phyloP scores from a whole-genome alignment of 2,113 vertebrate genomes.

The Alethe castanea region DNA sequence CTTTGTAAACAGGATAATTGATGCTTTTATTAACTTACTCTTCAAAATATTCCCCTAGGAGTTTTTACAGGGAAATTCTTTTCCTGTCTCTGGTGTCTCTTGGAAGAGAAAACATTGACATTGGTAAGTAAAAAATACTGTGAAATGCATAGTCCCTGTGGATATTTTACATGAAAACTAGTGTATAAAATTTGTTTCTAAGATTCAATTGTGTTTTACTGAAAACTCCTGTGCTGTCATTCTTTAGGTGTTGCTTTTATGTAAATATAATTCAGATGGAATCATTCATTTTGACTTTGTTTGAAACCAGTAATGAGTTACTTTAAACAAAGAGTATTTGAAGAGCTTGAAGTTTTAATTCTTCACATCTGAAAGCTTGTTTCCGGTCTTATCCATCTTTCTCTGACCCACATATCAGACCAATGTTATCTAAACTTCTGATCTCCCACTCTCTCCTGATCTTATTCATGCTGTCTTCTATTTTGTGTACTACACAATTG shows the following conservation, averaged over 20 bases:
- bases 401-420: fast-evolving
- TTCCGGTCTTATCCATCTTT: not conserved
- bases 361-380: not conserved
- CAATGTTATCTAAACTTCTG: not conserved
- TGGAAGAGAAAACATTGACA: constrained; percentile 95
- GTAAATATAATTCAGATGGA: not conserved
- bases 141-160: not conserved
- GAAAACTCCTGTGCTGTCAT: not conserved
- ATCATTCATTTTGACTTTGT: not conserved
- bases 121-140: constrained; percentile 81
- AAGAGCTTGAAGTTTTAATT: not conserved
- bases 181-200: not conserved
- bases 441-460: not conserved
- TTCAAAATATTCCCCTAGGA: constrained; percentile 77
- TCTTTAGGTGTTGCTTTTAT: not conserved
- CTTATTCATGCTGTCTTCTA: not conserved
- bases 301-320: not conserved
- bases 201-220: not conserved
- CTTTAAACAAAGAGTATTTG: not conserved
- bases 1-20: not conserved
- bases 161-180: not conserved
- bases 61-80: constrained; percentile 94
- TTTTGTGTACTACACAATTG: not conserved
- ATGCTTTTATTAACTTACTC: not conserved
- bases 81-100: constrained; percentile 93